These are phyloP conservation scores for Semaprochilodus insignis DNA, from an alignment of 2,797 vertebrate genomes.

Conservation along the genomic window DNA sequence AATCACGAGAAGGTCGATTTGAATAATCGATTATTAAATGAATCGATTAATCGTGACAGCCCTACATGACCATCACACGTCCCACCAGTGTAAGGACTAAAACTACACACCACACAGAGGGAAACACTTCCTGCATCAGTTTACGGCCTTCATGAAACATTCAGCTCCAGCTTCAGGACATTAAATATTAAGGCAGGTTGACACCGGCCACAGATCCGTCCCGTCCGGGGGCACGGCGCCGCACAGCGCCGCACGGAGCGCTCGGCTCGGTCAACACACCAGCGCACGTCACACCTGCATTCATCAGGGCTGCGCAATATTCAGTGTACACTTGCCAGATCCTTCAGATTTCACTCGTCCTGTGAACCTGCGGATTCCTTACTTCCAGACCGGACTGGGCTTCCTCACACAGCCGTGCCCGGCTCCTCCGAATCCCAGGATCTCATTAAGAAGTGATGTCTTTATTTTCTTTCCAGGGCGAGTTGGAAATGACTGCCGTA, in stretches of 20 bases:
- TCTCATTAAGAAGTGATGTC: constrained; percentile 47
- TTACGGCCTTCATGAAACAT: constrained; percentile 56
- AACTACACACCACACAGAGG: neutral
- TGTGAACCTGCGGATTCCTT: neutral
- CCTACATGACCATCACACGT: too few species aligned
- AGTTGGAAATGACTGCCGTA: constrained; percentile 30
- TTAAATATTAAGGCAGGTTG: constrained; percentile 52
- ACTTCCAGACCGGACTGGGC: too few species aligned
- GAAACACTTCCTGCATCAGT: constrained; percentile 36
- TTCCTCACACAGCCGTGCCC: too few species aligned
- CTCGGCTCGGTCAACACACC: neutral
- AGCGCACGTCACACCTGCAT: neutral
- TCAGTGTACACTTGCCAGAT: neutral
- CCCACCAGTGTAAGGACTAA: neutral
- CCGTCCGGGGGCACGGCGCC: constrained; percentile 13
- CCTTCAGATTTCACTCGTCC: neutral
- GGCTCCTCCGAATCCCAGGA: constrained; percentile 24
- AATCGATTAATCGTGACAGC: neutral
- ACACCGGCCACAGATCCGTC: constrained; percentile 37
- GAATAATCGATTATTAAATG: neutral
- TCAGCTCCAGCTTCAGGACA: constrained; percentile 41
- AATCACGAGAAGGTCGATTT: neutral
- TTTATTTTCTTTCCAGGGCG: constrained; percentile 1
- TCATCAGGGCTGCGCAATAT: neutral
- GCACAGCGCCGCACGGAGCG: neutral